Evolutionary conservation across 2,113 vertebrate species (phyloP), one percentile per base, ranked within the genome.

Genomic region (Pogonocichla stellata): DNA sequence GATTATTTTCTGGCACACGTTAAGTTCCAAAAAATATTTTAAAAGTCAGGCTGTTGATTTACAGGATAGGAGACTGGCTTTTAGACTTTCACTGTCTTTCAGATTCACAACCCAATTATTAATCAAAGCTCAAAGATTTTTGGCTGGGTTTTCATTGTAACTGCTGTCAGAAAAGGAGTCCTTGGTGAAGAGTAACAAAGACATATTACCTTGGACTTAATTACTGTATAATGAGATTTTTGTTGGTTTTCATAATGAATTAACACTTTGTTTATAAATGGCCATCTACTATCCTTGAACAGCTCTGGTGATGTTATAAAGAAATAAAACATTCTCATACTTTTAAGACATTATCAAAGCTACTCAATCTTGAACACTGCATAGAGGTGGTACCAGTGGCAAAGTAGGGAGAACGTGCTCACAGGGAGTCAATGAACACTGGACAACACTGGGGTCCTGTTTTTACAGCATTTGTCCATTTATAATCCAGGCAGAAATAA

Each of bases 151-250:
- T 92, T 85, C 43, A 29, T 29, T 62, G 19, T 80, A 82, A 67
- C 23, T 71, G 38, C 58, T 95, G 56, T 70, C 83, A 92, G 57
- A 88, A 86, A 79, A 91, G 24, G 18, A 77, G 82, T 94, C 83
- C 70, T 89, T 73, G 43, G 42, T 74, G 77, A 75, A 91, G 36
- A 71, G 31, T 91, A 96, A 94, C 80, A 82, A 88, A 84, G 82
- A 80, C 18, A 65, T n/a, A 80, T 80, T 70, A 87, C 70, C 91
- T 89, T 85, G 73, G 58, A 82, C 47, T 89, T 81, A 50, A 77
- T 66, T 75, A 82, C 28, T 45, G 16, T 19, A 61, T 56, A n/a
- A 80, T 65, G 73, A 91, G 36, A 71, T 70, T 83, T 94, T 58
- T 80, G 5, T 43, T 82, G 28, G 54, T 86, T 92, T 91, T 73